phyloP scores from a whole-genome alignment of 2,888 invertebrate genomes.

The Teleogryllus oceanicus region DNA sequence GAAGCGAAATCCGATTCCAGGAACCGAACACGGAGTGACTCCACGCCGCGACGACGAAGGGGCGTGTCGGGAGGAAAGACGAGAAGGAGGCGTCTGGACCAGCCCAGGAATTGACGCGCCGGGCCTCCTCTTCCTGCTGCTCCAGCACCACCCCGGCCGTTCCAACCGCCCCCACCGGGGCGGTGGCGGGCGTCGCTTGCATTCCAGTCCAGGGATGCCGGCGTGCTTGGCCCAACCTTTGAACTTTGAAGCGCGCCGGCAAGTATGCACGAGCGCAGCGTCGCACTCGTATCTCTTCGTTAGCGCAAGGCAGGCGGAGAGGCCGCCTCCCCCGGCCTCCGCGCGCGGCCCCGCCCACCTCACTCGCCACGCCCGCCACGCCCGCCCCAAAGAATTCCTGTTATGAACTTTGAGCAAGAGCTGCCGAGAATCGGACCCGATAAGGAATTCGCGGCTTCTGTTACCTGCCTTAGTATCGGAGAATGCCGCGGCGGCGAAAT shows the following conservation, averaged over 20 bases:
- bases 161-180: neutral
- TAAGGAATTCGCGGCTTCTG: neutral
- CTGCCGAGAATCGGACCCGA: neutral
- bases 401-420: neutral
- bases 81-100: too few species aligned
- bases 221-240: slow-evolving; percentile 8
- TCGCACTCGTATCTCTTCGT: slow-evolving; percentile 18
- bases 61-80: neutral
- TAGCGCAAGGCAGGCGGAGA: neutral
- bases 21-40: neutral
- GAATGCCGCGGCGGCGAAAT: neutral
- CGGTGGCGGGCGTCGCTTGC: neutral
- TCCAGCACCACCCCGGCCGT: too few species aligned
- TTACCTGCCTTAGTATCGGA: slow-evolving; percentile 2
- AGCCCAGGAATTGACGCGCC: too few species aligned
- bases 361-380: neutral
- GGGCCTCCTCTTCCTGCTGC: too few species aligned
- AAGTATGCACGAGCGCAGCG: neutral
- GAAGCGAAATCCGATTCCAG: neutral
- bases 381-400: neutral
- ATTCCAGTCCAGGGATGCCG: slow-evolving; percentile 9
- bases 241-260: slow-evolving; percentile 10
- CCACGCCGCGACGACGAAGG: neutral
- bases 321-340: neutral
- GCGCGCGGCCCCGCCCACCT: neutral